Percentiles rank a stretch among this genome's conserved stretches.
These are phyloP conservation scores for Oreochromis niloticus DNA, from an alignment of 2,113 vertebrate species.

Conservation along the genomic window DNA sequence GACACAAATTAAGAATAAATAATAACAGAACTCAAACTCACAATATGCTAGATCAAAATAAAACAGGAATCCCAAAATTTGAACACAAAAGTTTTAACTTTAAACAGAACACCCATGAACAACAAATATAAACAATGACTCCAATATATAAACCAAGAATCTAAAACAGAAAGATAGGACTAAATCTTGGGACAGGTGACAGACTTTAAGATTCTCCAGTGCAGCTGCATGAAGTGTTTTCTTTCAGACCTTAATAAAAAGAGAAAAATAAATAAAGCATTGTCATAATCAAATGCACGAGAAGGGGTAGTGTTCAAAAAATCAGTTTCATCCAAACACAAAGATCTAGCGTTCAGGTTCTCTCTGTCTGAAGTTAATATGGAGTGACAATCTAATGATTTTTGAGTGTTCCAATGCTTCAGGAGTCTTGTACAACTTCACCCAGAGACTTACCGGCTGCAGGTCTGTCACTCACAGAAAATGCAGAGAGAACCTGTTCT, in stretches of 20 bases:
- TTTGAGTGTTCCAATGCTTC: constrained; percentile 26
- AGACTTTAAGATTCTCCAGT: neutral
- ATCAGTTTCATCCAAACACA: neutral
- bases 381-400: constrained; percentile 40
- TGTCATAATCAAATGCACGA: neutral
- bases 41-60: neutral
- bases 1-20: neutral
- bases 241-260: neutral
- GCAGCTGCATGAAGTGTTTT: neutral
- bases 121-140: neutral
- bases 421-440: neutral
- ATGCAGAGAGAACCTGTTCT: neutral
- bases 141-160: neutral
- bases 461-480: neutral
- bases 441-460: neutral
- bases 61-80: neutral
- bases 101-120: neutral
- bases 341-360: neutral
- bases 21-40: rapidly evolving
- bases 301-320: neutral
- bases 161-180: neutral
- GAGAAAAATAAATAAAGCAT: neutral
- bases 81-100: neutral
- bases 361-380: constrained; percentile 1
- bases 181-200: neutral